Conservation (phyloP, 2,113 vertebrate species). For the Apus apus region DNA sequence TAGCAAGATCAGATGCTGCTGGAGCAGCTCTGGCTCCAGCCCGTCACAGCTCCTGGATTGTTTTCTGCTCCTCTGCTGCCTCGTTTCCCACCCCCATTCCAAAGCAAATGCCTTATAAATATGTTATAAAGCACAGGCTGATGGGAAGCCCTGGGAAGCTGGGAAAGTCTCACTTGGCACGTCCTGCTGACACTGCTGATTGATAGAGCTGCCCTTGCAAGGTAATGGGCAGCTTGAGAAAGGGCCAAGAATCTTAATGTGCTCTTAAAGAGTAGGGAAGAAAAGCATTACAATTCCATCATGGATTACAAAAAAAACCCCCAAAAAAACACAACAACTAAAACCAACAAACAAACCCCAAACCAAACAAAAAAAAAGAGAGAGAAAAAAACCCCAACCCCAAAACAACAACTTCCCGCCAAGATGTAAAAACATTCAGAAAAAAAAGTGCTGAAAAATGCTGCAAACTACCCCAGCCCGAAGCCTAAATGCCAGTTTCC, state of each 20-base stretch:
- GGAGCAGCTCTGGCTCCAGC: background rate
- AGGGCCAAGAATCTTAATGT: background rate
- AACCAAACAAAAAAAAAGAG: too few relatives aligned
- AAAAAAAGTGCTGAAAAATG: background rate
- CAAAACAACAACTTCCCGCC: background rate
- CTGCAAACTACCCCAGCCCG: background rate
- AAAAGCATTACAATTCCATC: background rate
- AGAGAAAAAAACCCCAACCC: background rate
- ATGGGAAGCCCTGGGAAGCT: background rate
- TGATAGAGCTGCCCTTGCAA: background rate
- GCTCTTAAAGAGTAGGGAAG: background rate
- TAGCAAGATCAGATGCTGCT: fast-evolving
- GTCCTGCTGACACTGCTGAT: background rate
- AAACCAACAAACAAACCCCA: too few relatives aligned
- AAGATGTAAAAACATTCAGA: background rate
- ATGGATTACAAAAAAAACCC: background rate
- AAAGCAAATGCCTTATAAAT: background rate
- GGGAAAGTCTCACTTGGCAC: background rate
- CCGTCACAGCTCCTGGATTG: background rate
- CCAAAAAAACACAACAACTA: background rate
- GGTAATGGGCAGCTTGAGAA: background rate
- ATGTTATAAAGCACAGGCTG: background rate
- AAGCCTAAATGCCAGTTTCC: background rate
- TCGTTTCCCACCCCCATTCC: background rate
- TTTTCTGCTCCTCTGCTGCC: background rate